Percentiles rank a stretch among this genome's conserved stretches.
These are phyloP conservation scores for Belgica antarctica DNA, from an alignment of 2,888 invertebrate species.

Conservation along the genomic window DNA sequence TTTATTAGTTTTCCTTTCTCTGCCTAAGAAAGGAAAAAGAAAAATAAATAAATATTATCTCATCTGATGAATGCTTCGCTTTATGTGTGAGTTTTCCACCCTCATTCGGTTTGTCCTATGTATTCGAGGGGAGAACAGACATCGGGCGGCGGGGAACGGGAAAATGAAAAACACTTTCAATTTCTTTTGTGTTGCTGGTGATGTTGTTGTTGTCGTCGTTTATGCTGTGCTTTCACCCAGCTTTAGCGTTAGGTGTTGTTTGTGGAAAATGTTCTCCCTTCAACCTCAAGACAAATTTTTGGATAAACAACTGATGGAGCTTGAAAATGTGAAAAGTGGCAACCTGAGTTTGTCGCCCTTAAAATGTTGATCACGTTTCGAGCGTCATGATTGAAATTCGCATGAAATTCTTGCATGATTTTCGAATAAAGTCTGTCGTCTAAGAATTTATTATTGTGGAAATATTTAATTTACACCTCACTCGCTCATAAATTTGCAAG, in stretches of 20 bases:
- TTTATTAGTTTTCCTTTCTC: constrained; percentile 34
- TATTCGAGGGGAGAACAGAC: constrained; percentile 6
- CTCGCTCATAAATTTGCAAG: too few species aligned
- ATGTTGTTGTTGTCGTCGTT: constrained; percentile 1
- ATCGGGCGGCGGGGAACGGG: not conserved
- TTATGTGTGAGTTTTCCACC: not conserved
- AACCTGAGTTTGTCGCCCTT: not conserved
- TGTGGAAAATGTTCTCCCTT: constrained; percentile 13
- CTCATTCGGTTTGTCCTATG: not conserved
- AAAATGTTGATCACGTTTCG: not conserved
- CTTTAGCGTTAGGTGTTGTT: too few species aligned
- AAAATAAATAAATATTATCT: constrained; percentile 38
- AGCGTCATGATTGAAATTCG: constrained; percentile 39
- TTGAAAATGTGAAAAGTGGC: constrained; percentile 19
- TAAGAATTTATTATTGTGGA: not conserved
- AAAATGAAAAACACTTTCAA: constrained; percentile 41
- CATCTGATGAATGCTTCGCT: constrained; percentile 36
- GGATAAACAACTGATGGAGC: constrained; percentile 27
- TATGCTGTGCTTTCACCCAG: too few species aligned
- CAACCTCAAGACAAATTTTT: constrained; percentile 43
- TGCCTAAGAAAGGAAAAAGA: not conserved
- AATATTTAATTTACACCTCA: constrained; percentile 11
- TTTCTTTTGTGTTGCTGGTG: constrained; percentile 26
- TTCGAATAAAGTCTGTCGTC: constrained; percentile 2
- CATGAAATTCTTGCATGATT: constrained; percentile 20